phyloP scores from a whole-genome alignment of 2,797 vertebrate genomes.

The Oceanodroma leucorhoa region DNA sequence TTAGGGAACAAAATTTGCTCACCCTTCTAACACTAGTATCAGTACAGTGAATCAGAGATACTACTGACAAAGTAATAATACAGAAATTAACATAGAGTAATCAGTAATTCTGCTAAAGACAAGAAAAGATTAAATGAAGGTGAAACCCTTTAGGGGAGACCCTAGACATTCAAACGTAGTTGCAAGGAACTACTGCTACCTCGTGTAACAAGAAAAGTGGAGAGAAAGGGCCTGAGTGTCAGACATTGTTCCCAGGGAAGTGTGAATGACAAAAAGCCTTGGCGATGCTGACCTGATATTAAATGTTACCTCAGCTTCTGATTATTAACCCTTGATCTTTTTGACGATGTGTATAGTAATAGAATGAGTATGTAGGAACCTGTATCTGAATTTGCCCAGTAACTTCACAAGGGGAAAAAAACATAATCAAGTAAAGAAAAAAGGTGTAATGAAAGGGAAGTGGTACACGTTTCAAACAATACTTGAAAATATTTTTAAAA shows the following conservation, averaged over 20 bases:
- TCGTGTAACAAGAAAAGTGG: neutral
- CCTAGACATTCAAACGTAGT: neutral
- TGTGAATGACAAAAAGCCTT: neutral
- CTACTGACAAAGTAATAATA: neutral
- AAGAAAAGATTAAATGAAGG: neutral
- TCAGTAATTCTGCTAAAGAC: neutral
- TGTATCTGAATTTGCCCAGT: neutral
- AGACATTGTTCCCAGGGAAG: neutral
- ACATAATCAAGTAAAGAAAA: neutral
- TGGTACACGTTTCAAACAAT: neutral
- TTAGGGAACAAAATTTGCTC: neutral
- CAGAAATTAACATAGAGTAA: neutral
- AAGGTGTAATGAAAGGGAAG: neutral
- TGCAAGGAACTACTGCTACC: neutral
- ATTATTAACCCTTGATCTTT: neutral
- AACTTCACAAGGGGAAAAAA: neutral
- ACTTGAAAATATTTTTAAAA: neutral
- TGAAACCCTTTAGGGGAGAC: neutral
- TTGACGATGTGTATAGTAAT: rapidly evolving
- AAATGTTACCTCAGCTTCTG: neutral
- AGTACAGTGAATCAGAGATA: neutral
- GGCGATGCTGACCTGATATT: neutral
- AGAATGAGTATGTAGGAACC: neutral
- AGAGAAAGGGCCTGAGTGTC: neutral
- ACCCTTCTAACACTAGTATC: neutral